Conservation (phyloP, 2,888 invertebrate species). For the Polietes domitor region DNA sequence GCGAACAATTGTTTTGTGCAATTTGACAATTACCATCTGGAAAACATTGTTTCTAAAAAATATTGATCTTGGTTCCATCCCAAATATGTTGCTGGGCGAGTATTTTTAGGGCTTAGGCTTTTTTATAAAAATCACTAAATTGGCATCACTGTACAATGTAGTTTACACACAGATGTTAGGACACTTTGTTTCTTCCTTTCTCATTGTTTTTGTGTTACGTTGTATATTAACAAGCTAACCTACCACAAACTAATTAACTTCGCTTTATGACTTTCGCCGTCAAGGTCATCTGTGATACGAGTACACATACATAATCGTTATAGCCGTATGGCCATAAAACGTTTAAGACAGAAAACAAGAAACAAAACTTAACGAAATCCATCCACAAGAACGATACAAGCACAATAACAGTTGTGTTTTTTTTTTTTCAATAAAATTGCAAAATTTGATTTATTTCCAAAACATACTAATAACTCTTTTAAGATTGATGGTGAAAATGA, state of each 20-base stretch:
- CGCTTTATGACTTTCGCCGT: constrained; percentile 65
- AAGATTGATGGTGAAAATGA: too few relatives aligned
- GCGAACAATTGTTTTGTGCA: too few relatives aligned
- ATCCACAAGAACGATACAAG: background rate
- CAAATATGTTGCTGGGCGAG: too few relatives aligned
- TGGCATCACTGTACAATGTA: background rate
- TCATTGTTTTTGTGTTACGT: background rate
- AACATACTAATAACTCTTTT: too few relatives aligned
- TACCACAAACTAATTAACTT: constrained; percentile 72
- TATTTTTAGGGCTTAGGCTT: too few relatives aligned
- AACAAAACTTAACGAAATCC: background rate
- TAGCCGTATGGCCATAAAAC: constrained; percentile 39
- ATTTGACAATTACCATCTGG: too few relatives aligned
- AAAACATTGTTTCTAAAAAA: too few relatives aligned
- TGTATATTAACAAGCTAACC: constrained; percentile 12
- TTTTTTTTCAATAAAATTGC: too few relatives aligned
- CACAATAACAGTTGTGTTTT: too few relatives aligned
- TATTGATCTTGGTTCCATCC: too few relatives aligned
- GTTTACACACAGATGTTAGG: background rate
- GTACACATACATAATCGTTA: constrained; percentile 31
- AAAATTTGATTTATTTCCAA: too few relatives aligned
- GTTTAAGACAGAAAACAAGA: constrained; percentile 36
- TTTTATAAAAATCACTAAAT: background rate
- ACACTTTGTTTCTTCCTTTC: background rate
- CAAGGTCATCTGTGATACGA: constrained; percentile 54